Conservation (phyloP, 2,888 invertebrate genomes). For the Brenthis ino region DNA sequence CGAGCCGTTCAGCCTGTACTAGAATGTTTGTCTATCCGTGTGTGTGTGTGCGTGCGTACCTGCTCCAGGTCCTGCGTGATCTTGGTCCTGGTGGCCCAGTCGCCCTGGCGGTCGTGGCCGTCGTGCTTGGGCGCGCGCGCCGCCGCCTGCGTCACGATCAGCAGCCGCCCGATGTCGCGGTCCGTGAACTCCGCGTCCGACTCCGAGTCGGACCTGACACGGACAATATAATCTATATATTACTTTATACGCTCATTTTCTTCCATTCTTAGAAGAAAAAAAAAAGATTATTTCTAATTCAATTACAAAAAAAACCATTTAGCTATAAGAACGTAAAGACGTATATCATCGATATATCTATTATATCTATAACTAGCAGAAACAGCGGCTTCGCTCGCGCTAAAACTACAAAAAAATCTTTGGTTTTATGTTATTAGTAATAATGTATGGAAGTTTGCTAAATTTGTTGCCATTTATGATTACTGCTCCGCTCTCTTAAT, state of each 20-base stretch:
- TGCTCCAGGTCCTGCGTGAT: slow-evolving; percentile 97
- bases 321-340: no score
- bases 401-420: no score
- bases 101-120: slow-evolving; percentile 92
- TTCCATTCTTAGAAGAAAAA: neutral
- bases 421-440: no score
- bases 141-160: slow-evolving; percentile 93
- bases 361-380: no score
- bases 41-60: slow-evolving; percentile 63
- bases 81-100: slow-evolving; percentile 94
- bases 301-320: neutral
- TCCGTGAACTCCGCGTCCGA: slow-evolving; percentile 96
- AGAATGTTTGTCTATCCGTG: no score
- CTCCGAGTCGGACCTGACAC: slow-evolving; percentile 87
- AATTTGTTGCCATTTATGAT: no score
- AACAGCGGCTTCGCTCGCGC: no score
- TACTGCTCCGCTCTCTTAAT: neutral
- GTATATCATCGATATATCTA: no score
- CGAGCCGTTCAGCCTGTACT: no score
- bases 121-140: slow-evolving; percentile 66
- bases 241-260: no score
- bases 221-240: no score
- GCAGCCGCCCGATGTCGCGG: slow-evolving; percentile 94
- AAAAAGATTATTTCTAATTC: neutral
- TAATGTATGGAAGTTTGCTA: no score